Evolutionary conservation across 2,797 vertebrate genomes (phyloP).

Genomic region (Aeoliscus strigatus): DNA sequence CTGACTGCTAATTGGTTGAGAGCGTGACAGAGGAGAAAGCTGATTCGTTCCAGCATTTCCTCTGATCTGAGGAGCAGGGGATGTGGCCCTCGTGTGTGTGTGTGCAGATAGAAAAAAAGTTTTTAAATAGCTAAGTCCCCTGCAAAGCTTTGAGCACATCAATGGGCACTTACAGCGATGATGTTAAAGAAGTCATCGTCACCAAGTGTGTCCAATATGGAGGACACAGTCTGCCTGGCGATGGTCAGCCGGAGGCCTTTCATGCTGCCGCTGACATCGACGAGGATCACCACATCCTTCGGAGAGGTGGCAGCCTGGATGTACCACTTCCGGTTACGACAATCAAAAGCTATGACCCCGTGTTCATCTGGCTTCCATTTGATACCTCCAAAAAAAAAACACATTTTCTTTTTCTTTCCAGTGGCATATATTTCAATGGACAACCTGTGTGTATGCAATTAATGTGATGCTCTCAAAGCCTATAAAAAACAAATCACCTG

Average conservation of each 20-base stretch:
- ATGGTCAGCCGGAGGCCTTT: conserved; percentile 91
- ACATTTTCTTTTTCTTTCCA: too few relatives aligned
- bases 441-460: too few relatives aligned
- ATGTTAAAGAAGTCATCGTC: conserved; percentile 97
- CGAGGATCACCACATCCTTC: conserved; percentile 90
- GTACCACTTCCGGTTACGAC: conserved; percentile 95
- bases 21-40: conserved; percentile 55
- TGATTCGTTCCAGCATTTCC: conserved; percentile 55
- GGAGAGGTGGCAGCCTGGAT: conserved; percentile 95
- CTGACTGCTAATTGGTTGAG: conserved; percentile 60
- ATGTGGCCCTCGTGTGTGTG: conserved; percentile 7
- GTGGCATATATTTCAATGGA: too few relatives aligned
- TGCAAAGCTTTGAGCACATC: too few relatives aligned
- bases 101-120: too few relatives aligned
- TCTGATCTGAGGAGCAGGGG: conserved; percentile 39
- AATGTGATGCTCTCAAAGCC: too few relatives aligned
- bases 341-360: conserved; percentile 91
- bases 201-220: conserved; percentile 90
- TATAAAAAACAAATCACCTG: too few relatives aligned
- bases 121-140: too few relatives aligned
- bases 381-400: conserved; percentile 75
- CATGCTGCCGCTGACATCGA: conserved; percentile 96
- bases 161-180: conserved; percentile 78
- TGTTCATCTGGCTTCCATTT: conserved; percentile 93
- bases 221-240: conserved; percentile 90